Percentiles rank a stretch among this genome's conserved stretches.
Conservation (phyloP, 2,888 invertebrate species). For the Uloborus plumipes region DNA sequence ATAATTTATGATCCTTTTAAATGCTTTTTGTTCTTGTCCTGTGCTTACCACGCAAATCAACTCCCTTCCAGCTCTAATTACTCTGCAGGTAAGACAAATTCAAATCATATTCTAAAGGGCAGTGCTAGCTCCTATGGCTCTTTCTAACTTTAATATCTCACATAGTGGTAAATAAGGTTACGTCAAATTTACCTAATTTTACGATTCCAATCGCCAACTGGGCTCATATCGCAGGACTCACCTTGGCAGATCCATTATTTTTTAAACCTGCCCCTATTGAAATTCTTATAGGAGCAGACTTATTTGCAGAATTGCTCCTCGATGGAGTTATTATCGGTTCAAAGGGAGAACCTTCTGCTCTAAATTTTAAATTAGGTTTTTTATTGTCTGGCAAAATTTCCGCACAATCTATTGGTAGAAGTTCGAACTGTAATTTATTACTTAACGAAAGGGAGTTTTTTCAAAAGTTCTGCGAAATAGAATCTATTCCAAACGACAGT, state of each 20-base stretch:
- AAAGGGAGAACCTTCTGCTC: not conserved
- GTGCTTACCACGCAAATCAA: too few relatives aligned
- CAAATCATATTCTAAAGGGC: too few relatives aligned
- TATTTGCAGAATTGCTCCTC: not conserved
- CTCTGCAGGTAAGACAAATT: too few relatives aligned
- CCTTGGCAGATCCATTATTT: not conserved
- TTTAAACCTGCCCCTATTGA: not conserved
- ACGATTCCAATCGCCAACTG: not conserved
- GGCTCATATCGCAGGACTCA: not conserved
- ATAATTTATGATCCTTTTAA: too few relatives aligned
- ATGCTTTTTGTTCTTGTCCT: too few relatives aligned
- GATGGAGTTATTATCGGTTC: not conserved
- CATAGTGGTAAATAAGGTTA: not conserved
- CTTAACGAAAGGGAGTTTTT: not conserved
- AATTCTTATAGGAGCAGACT: not conserved
- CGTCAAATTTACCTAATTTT: slow-evolving; percentile 1
- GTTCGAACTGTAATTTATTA: too few relatives aligned
- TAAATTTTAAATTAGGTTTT: not conserved
- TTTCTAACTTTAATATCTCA: too few relatives aligned
- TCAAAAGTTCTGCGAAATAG: not conserved
- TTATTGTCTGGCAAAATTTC: not conserved
- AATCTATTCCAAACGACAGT: not conserved
- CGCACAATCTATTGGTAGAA: not conserved
- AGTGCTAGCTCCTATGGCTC: too few relatives aligned
- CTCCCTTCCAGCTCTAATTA: too few relatives aligned